These are phyloP conservation scores for Archocentrus centrarchus DNA, from an alignment of 2,113 vertebrate genomes.

Conservation along the genomic window DNA sequence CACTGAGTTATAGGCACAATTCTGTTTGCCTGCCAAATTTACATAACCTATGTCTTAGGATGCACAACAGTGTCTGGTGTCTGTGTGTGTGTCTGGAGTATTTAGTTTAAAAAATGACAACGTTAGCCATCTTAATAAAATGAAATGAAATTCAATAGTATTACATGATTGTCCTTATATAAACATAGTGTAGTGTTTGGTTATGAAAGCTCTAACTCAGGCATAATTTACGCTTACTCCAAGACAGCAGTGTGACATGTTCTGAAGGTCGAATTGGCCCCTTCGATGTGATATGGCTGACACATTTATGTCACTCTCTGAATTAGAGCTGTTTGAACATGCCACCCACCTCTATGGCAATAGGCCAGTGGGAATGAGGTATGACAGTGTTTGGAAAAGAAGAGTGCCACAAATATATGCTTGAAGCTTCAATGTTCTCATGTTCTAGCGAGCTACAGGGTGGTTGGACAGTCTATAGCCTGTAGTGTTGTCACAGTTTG, in stretches of 20 bases:
- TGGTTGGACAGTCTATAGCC: slow-evolving; percentile 21
- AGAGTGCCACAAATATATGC: slow-evolving; percentile 59
- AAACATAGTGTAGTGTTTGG: slow-evolving; percentile 10
- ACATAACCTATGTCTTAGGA: slow-evolving; percentile 27
- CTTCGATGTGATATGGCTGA: slow-evolving; percentile 47
- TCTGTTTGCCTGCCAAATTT: slow-evolving; percentile 38
- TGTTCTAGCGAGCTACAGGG: slow-evolving; percentile 40
- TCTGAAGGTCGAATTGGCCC: slow-evolving; percentile 67
- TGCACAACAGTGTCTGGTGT: neutral
- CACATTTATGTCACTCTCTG: slow-evolving; percentile 67
- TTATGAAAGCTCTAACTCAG: slow-evolving; percentile 34
- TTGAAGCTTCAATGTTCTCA: slow-evolving; percentile 62
- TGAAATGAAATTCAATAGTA: slow-evolving; percentile 15
- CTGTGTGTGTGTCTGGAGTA: slow-evolving; percentile 1
- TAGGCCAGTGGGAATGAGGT: slow-evolving; percentile 60
- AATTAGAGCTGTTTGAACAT: slow-evolving; percentile 70
- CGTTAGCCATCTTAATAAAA: neutral
- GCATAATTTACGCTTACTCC: slow-evolving; percentile 54
- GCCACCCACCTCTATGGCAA: slow-evolving; percentile 56
- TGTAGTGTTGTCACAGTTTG: slow-evolving; percentile 32
- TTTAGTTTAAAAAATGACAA: neutral
- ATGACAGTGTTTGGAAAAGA: slow-evolving; percentile 44
- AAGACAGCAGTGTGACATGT: slow-evolving; percentile 53
- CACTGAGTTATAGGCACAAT: slow-evolving; percentile 16
- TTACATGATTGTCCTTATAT: slow-evolving; percentile 3